phyloP scores from a whole-genome alignment of 2,113 vertebrate species.

The Oenanthe melanoleuca region DNA sequence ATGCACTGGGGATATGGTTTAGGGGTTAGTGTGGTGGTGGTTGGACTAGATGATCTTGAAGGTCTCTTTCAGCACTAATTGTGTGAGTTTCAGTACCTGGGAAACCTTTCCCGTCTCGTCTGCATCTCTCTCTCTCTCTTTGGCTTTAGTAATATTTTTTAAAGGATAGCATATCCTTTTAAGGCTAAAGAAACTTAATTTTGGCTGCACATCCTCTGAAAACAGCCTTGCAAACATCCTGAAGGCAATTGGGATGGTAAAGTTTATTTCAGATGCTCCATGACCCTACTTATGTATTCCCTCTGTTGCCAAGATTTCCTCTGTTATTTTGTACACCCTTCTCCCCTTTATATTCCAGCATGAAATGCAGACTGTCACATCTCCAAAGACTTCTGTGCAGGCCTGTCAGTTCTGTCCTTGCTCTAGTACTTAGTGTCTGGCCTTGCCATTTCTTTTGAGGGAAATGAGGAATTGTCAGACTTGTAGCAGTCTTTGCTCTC shows the following conservation, averaged over 20 bases:
- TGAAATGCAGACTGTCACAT: neutral
- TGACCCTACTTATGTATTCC: neutral
- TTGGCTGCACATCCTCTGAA: neutral
- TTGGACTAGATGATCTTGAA: neutral
- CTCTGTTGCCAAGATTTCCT: neutral
- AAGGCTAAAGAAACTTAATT: neutral
- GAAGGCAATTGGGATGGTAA: fast-evolving
- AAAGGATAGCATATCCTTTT: neutral
- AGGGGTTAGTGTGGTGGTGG: neutral
- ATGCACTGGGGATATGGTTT: neutral
- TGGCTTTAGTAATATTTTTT: neutral
- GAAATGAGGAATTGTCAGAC: neutral
- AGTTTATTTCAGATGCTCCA: neutral
- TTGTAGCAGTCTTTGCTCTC: neutral
- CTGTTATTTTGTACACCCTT: neutral
- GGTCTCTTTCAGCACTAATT: neutral
- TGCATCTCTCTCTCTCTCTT: neutral
- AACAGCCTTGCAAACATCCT: neutral
- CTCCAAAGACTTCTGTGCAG: neutral
- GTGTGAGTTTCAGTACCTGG: neutral
- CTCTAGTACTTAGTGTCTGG: neutral
- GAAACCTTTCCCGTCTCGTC: neutral
- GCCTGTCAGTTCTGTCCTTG: neutral
- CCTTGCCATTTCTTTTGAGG: neutral
- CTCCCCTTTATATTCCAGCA: fast-evolving